Base-by-base conservation (phyloP, 2,797 vertebrate species). In the Chelidonichthys spinosus region DNA sequence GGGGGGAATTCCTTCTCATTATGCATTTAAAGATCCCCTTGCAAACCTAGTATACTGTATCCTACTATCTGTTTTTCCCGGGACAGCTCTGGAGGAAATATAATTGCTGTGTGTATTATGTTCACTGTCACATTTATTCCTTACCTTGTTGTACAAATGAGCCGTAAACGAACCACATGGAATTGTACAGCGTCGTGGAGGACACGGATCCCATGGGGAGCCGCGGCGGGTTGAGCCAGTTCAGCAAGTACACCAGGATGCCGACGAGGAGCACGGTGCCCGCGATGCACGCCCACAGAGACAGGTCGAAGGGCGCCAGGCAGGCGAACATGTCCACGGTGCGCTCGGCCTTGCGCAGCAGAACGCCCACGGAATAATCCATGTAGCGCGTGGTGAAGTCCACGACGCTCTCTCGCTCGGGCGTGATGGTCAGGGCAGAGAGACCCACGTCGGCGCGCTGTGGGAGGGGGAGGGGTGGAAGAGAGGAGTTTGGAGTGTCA, bases 81-180 rank as follows among this genome's bases (percentile, higher is more conserved):
- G 2, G 11, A 5, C 4, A 36, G 9, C 3, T 63, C 8, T 18
- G 7, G 35, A 50, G 17, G 25, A 37, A 58, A 50, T 36, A 11
- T 10, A 35, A 10, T 11, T 35, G 36, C 36, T 11, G 15, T 1
- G 1, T 46, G n/a, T 60, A 42, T 65, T 18, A 18, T 15, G 2
- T 25, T 72, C 42, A 54, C 14, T 63, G 8, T 43, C 8, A 63
- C 14, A 8, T 43, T 46, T 43, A 2, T 33, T 46, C 52, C 96
- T 96, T 95, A 99, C 98, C 98, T 96, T 99, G 98, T 36, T 99
- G 98, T 46, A 99, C 97, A 77, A 99, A 99, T 76, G 98, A 99
- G 84, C 98, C 98, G 1, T 99, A 99, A 72, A 99, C 98, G 64
- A 99, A 98, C 98, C 98, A 99, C 97, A 99, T 99, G 92, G 98